Evolutionary conservation across 1,140 invertebrate genomes (phyloP).

Genomic region (Hylaeus volcanicus): DNA sequence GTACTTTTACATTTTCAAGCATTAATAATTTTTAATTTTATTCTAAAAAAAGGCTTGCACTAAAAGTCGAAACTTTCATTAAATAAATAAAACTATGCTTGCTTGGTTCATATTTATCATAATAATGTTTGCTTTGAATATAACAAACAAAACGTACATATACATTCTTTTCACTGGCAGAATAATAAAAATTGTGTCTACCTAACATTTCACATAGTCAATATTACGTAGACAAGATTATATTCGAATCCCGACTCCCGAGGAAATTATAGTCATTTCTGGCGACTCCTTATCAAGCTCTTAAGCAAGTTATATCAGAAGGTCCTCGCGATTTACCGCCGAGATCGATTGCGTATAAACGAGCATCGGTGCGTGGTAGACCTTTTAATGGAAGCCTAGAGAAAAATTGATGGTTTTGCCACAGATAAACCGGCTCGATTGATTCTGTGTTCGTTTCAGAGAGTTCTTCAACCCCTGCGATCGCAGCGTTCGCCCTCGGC

Average conservation of each 20-base stretch:
- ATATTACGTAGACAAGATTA: not conserved
- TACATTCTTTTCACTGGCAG: too few species aligned
- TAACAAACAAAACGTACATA: too few species aligned
- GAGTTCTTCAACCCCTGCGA: not conserved
- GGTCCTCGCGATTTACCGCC: slow-evolving; percentile 1
- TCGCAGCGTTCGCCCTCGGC: not conserved
- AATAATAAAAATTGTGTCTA: too few species aligned
- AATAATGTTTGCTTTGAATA: too few species aligned
- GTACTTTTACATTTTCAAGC: too few species aligned
- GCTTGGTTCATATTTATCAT: too few species aligned
- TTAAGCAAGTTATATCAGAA: not conserved
- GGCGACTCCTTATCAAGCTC: not conserved
- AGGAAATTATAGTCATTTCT: not conserved
- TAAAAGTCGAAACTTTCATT: too few species aligned
- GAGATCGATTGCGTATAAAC: not conserved
- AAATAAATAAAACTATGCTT: too few species aligned
- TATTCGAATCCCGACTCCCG: not conserved
- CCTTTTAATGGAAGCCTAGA: slow-evolving; percentile 26
- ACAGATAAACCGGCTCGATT: slow-evolving; percentile 46
- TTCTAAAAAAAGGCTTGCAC: too few species aligned
- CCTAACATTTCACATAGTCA: too few species aligned
- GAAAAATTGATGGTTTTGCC: slow-evolving; percentile 32
- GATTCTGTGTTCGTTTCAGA: slow-evolving; percentile 26
- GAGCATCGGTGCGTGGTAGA: not conserved
- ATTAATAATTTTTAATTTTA: too few species aligned